Evolutionary conservation across 2,113 vertebrate species (phyloP).

Genomic region (Abramis brama): DNA sequence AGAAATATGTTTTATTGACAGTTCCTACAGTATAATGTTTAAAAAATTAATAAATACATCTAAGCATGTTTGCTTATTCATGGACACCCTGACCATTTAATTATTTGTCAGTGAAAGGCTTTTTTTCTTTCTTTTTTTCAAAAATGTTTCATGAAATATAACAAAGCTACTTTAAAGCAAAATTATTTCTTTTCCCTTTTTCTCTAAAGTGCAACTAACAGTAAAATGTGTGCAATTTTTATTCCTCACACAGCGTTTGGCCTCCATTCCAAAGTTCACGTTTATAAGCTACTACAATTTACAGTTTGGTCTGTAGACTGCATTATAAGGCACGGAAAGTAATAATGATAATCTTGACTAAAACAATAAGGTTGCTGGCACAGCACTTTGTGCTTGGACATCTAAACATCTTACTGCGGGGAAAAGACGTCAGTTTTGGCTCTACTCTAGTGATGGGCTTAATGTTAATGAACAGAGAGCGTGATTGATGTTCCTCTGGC

Average conservation of each 20-base stretch:
- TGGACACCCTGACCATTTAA: neutral
- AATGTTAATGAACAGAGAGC: slow-evolving; percentile 2
- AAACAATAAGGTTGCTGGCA: neutral
- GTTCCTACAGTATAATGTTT: neutral
- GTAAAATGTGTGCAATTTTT: neutral
- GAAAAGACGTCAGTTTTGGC: slow-evolving; percentile 1
- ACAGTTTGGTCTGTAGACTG: neutral
- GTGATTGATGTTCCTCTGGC: slow-evolving; percentile 29
- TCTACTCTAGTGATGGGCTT: neutral
- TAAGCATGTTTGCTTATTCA: neutral
- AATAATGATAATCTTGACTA: neutral
- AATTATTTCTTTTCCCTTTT: neutral
- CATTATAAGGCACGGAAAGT: neutral
- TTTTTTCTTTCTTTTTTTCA: neutral
- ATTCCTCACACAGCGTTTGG: neutral
- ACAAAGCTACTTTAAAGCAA: neutral
- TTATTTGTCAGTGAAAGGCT: neutral
- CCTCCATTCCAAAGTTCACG: neutral
- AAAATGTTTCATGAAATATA: neutral
- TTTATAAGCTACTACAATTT: neutral
- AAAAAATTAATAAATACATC: neutral
- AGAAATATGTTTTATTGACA: neutral
- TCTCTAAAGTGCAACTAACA: neutral
- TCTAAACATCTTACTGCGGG: neutral
- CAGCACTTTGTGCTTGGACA: slow-evolving; percentile 5